A percentile compares a stretch with the other conserved stretches of the same genome.
phyloP scores from a whole-genome alignment of 2,888 invertebrate species.

The Eremobia ochroleuca region DNA sequence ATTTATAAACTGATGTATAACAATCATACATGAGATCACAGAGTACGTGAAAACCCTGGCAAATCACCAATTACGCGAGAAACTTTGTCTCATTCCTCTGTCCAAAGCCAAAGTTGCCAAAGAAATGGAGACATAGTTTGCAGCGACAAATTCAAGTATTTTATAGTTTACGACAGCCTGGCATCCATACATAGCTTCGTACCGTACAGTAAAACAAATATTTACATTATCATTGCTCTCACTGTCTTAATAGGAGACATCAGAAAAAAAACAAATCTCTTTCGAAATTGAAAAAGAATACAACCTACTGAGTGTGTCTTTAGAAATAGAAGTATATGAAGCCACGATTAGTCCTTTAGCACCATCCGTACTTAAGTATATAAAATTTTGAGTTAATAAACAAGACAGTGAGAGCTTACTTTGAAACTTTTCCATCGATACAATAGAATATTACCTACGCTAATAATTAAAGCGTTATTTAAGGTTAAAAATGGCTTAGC shows the following conservation, averaged over 20 bases:
- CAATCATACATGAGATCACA: slow-evolving; percentile 91
- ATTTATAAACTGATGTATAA: slow-evolving; percentile 79
- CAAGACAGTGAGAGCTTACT: slow-evolving; percentile 83
- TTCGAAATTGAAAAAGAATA: slow-evolving; percentile 70
- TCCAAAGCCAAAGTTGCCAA: slow-evolving; percentile 56
- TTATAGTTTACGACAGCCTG: slow-evolving; percentile 83
- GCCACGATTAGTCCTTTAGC: slow-evolving; percentile 76
- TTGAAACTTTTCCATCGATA: slow-evolving; percentile 89
- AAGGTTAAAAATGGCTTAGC: slow-evolving; percentile 84
- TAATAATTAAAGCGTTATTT: slow-evolving; percentile 85
- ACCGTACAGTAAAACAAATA: slow-evolving; percentile 80
- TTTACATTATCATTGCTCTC: slow-evolving; percentile 82
- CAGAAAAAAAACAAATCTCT: slow-evolving; percentile 58
- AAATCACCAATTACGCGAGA: slow-evolving; percentile 81
- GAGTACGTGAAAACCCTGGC: slow-evolving; percentile 87
- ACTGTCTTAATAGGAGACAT: slow-evolving; percentile 76
- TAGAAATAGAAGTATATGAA: slow-evolving; percentile 60
- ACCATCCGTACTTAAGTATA: slow-evolving; percentile 77
- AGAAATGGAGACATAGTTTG: slow-evolving; percentile 58
- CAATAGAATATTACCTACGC: slow-evolving; percentile 83
- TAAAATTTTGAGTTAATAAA: slow-evolving; percentile 60
- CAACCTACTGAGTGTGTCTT: slow-evolving; percentile 76
- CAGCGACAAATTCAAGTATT: slow-evolving; percentile 77
- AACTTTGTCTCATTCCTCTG: slow-evolving; percentile 73
- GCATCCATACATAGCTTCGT: slow-evolving; percentile 79